Base-by-base conservation (phyloP, 2,888 invertebrate species). In the Molorchus minor region DNA sequence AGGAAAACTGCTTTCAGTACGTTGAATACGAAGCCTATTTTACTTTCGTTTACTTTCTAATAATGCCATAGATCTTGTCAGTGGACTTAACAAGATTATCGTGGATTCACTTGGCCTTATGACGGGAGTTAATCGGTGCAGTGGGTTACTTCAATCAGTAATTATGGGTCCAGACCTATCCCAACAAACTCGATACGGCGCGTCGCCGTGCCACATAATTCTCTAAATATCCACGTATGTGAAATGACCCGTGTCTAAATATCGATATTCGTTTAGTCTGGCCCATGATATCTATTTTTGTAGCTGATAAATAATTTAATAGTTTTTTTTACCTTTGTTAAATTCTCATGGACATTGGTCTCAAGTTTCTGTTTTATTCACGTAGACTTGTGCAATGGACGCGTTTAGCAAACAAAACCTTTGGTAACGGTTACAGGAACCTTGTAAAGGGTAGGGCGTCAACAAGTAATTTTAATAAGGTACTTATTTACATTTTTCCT, bases 101-200 rank as follows among this genome's bases (percentile, higher is more conserved):
- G 15, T 17, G 45, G 30, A 16, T 36, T 49, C 20, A 49, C 21
- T 47, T 47, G 19, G 35, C 21, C 21, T 21, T 10, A 49, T 36
- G 47, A 30, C 25, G 16, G n/a, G 30, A 45, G 45, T 29, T 45
- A 45, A 45, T 45, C 45, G 45, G 45, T 45, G 29, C 30, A 45
- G 30, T 45, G 17, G 45, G 45, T 30, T 30, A 30, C 30, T 45
- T 45, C 45, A 45, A 45, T 45, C 45, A 30, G 25, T 30, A 43
- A 21, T 36, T 19, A 49, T 21, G 36, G 7, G 41, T 12, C 30
- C 51, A 13, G 52, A 52, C 52, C 52, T 52, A 12, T 41, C 52
- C 52, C 52, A 52, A 52, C 52, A 45, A 45, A 30, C 45, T 30
- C 45, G 45, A 45, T 45, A 45, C 29, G 13, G 30, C 45, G 30